Conservation (phyloP, 2,797 vertebrate genomes). For the Micromesistius poutassou region DNA sequence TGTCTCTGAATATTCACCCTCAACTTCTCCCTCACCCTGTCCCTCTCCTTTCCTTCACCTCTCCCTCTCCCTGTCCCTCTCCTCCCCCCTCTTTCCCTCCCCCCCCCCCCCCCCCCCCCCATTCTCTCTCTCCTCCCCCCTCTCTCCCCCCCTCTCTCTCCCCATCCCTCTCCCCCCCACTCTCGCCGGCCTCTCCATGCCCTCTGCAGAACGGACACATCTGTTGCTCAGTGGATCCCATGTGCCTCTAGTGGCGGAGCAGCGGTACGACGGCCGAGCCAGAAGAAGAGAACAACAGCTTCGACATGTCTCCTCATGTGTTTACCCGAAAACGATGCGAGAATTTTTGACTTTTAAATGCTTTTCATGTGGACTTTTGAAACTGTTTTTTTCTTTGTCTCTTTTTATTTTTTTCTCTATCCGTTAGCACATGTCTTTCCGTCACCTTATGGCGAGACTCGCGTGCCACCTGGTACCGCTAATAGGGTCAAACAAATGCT, state of each 20-base stretch:
- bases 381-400: neutral
- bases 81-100: slow-evolving; percentile 14
- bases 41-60: neutral
- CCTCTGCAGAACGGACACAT: slow-evolving; percentile 87
- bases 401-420: slow-evolving; percentile 42
- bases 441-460: neutral
- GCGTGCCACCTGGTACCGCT: slow-evolving; percentile 26
- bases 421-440: neutral
- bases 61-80: slow-evolving; percentile 25
- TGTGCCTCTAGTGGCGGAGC: slow-evolving; percentile 93
- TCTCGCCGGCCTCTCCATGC: slow-evolving; percentile 32
- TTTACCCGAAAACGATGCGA: slow-evolving; percentile 34
- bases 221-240: slow-evolving; percentile 98
- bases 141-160: neutral
- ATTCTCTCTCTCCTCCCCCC: neutral
- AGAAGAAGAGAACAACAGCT: neutral
- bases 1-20: slow-evolving; percentile 27
- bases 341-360: neutral
- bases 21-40: neutral
- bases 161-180: slow-evolving; percentile 20
- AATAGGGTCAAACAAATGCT: slow-evolving; percentile 22
- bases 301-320: neutral
- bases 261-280: slow-evolving; percentile 67
- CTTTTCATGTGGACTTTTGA: neutral
- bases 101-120: slow-evolving; percentile 5